Evolutionary conservation across 2,888 invertebrate species (phyloP).

Genomic region (Rhamnusium bicolor): DNA sequence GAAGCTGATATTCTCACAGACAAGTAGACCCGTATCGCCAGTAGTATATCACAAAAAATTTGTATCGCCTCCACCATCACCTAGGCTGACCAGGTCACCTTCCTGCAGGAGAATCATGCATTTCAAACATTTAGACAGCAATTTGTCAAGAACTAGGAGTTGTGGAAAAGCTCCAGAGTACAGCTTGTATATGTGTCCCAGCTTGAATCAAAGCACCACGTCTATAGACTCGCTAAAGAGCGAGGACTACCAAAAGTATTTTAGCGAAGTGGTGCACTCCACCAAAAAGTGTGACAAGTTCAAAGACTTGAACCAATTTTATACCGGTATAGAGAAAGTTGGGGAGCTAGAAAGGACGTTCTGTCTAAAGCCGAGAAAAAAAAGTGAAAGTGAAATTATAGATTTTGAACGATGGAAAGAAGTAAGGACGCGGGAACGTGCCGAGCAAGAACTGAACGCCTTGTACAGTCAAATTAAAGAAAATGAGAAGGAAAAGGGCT

Average conservation of each 20-base stretch:
- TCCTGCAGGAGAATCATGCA: constrained; percentile 62
- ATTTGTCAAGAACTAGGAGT: not conserved
- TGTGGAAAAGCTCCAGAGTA: constrained; percentile 45
- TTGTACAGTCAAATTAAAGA: constrained; percentile 84
- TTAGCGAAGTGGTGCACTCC: constrained; percentile 78
- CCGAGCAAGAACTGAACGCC: constrained; percentile 85
- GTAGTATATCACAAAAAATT: constrained; percentile 50
- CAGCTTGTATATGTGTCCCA: constrained; percentile 58
- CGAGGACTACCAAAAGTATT: constrained; percentile 80
- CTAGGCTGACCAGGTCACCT: constrained; percentile 58
- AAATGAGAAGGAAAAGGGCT: constrained; percentile 87
- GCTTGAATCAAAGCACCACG: constrained; percentile 69
- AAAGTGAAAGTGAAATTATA: constrained; percentile 85
- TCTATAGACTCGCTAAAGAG: constrained; percentile 72
- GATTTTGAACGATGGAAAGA: constrained; percentile 92
- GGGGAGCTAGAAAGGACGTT: constrained; percentile 86
- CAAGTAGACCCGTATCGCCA: constrained; percentile 60
- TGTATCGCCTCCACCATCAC: constrained; percentile 50
- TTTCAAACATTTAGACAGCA: constrained; percentile 43
- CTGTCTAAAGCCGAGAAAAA: constrained; percentile 81
- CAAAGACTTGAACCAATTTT: constrained; percentile 88
- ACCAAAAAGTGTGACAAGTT: constrained; percentile 85
- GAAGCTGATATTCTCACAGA: constrained; percentile 67
- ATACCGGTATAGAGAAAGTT: constrained; percentile 87
- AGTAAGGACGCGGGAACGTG: constrained; percentile 84